Conservation (phyloP, 2,888 invertebrate species). For the Eucera pruinosa region DNA sequence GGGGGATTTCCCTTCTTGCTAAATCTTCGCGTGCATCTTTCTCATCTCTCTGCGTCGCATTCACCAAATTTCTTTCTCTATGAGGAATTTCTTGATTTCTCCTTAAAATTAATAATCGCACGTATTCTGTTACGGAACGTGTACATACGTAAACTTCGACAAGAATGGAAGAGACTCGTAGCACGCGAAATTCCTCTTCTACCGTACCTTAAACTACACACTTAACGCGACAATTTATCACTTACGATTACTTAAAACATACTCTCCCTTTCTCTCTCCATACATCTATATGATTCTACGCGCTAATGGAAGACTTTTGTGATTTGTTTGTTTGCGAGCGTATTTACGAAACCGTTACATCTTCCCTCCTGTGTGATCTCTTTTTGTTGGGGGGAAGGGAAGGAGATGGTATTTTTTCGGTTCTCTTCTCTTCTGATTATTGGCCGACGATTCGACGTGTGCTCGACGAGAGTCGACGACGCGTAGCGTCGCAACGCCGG, state of each 20-base stretch:
- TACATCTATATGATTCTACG: slow-evolving; percentile 34
- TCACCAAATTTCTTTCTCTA: not conserved
- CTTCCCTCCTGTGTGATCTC: slow-evolving; percentile 35
- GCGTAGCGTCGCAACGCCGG: slow-evolving; percentile 79
- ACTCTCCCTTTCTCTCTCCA: too few relatives aligned
- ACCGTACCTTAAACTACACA: slow-evolving; percentile 45
- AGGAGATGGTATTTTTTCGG: too few relatives aligned
- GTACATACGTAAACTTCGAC: slow-evolving; percentile 8
- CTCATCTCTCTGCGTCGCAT: not conserved
- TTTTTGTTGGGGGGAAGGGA: too few relatives aligned
- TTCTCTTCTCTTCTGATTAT: slow-evolving; percentile 31
- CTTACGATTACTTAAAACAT: slow-evolving; percentile 50
- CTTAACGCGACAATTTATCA: slow-evolving; percentile 45
- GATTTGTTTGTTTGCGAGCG: slow-evolving; percentile 72
- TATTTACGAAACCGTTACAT: slow-evolving; percentile 69
- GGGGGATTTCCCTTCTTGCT: slow-evolving; percentile 32
- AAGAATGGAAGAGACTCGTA: not conserved
- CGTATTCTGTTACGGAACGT: not conserved
- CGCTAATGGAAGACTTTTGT: slow-evolving; percentile 82
- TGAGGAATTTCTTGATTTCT: not conserved
- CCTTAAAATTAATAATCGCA: not conserved
- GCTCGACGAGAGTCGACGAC: slow-evolving; percentile 68
- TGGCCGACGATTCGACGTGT: slow-evolving; percentile 33
- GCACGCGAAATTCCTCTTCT: slow-evolving; percentile 6
- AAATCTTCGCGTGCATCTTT: slow-evolving; percentile 1